Evolutionary conservation across 2,113 vertebrate genomes (phyloP).

Genomic region (Saguinus imperator): DNA sequence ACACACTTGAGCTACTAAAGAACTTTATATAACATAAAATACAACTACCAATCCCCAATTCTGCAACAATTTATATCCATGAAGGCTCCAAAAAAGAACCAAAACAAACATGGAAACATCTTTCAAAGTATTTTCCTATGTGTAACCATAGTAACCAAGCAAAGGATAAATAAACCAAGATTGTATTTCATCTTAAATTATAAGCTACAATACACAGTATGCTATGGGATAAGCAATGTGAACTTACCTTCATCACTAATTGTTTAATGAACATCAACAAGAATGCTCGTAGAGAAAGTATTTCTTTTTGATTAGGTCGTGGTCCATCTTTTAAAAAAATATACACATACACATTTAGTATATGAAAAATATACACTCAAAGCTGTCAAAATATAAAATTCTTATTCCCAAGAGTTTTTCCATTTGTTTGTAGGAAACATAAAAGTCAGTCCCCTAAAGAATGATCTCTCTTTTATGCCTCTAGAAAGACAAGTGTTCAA

Average conservation of each 20-base stretch:
- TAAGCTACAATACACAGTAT: neutral
- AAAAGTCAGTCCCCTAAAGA: neutral
- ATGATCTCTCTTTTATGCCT: neutral
- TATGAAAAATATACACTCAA: neutral
- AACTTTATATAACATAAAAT: neutral
- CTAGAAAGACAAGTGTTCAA: neutral
- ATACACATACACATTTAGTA: neutral
- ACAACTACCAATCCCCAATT: neutral
- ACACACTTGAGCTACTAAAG: neutral
- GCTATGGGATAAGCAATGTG: neutral
- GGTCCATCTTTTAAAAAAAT: conserved; percentile 89
- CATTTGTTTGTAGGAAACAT: neutral
- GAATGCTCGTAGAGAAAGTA: conserved; percentile 93
- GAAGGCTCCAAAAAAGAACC: neutral
- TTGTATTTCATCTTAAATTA: neutral
- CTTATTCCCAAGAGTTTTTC: conserved; percentile 24
- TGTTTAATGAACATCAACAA: conserved; percentile 97
- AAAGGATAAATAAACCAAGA: neutral
- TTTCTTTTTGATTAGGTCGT: conserved; percentile 94
- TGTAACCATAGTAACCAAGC: neutral
- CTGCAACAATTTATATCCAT: neutral
- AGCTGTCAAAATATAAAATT: neutral
- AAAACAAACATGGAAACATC: neutral
- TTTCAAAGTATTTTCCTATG: conserved; percentile 39
- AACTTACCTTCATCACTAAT: conserved; percentile 96